Evolutionary conservation across 2,888 invertebrate genomes (phyloP).

Genomic region (Eupithecia dodoneata): DNA sequence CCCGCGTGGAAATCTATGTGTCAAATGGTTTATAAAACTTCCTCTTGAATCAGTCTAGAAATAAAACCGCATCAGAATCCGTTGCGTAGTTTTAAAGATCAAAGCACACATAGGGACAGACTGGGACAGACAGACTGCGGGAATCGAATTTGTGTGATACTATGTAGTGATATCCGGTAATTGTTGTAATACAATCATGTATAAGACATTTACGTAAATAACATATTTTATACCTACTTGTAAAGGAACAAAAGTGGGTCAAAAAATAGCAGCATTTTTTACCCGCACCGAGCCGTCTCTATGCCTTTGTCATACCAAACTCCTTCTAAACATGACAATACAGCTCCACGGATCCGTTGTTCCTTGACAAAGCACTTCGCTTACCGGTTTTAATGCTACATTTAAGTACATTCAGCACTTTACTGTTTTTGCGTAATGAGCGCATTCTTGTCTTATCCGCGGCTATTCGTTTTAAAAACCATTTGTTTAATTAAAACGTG

Average conservation of each 20-base stretch:
- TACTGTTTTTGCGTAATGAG: constrained; percentile 42
- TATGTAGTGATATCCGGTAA: too few species aligned
- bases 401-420: constrained; percentile 37
- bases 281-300: neutral
- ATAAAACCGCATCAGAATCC: too few species aligned
- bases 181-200: too few species aligned
- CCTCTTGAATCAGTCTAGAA: too few species aligned
- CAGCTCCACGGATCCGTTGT: constrained; percentile 18
- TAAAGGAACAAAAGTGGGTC: neutral
- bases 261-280: neutral
- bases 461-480: constrained; percentile 6
- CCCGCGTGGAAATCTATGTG: too few species aligned
- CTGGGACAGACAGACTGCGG: too few species aligned
- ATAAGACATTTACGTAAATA: too few species aligned
- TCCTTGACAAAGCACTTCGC: constrained; percentile 33
- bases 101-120: too few species aligned
- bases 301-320: neutral
- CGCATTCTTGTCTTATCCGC: constrained; percentile 31
- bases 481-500: constrained; percentile 4
- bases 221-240: too few species aligned
- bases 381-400: constrained; percentile 25
- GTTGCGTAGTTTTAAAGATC: too few species aligned
- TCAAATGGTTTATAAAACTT: too few species aligned
- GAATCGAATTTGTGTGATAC: too few species aligned
- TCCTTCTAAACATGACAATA: neutral